Evolutionary conservation across 2,888 invertebrate species (phyloP).

Genomic region (Limnephilus auricula): DNA sequence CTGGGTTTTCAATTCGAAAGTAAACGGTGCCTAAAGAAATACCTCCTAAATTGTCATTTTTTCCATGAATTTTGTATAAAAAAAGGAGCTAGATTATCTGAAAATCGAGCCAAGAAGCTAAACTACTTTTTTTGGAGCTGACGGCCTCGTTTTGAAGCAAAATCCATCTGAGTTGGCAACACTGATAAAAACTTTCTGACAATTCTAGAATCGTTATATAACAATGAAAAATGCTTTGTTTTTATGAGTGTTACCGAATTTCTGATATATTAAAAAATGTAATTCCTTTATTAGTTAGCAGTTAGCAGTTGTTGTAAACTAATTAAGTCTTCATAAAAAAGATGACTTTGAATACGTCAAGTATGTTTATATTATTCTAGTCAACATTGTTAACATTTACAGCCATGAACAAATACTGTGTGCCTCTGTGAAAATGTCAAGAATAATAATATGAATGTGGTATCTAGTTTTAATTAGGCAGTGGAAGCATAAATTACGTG

Average conservation of each 20-base stretch:
- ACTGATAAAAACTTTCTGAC: not conserved
- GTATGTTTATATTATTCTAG: not conserved
- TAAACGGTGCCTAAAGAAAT: no score
- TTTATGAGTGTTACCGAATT: not conserved
- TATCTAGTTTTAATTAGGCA: not conserved
- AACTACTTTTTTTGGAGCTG: no score
- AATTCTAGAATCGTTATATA: not conserved
- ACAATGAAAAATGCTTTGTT: not conserved
- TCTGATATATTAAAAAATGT: not conserved
- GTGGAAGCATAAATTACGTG: not conserved
- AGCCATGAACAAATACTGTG: not conserved
- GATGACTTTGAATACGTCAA: not conserved
- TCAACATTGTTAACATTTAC: not conserved
- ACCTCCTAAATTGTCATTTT: no score
- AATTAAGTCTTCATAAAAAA: not conserved
- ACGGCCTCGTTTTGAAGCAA: no score
- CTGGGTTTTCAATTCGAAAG: no score
- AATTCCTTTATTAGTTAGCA: not conserved
- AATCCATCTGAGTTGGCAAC: no score
- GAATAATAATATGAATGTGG: not conserved
- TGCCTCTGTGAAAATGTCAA: not conserved
- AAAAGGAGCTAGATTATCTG: no score
- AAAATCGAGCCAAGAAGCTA: no score
- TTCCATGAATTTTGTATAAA: no score
- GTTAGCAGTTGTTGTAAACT: not conserved